These are phyloP conservation scores for Trachymyrmex septentrionalis DNA, from an alignment of 1,140 invertebrate genomes.

Conservation along the genomic window DNA sequence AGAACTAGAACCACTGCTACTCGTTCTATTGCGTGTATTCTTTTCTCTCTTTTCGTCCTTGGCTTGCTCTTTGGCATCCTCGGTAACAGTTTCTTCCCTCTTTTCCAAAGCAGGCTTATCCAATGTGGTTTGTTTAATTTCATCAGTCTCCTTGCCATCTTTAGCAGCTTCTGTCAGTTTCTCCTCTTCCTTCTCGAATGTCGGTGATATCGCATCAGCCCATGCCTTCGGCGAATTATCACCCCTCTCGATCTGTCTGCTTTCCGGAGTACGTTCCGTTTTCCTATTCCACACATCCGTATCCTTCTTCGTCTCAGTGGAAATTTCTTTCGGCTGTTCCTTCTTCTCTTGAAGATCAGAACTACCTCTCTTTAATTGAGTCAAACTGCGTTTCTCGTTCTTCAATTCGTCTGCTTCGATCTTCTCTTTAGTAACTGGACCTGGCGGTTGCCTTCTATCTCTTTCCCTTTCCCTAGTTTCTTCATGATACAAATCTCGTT, in stretches of 20 bases:
- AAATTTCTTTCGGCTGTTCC: slow-evolving; percentile 78
- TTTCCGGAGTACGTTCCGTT: slow-evolving; percentile 72
- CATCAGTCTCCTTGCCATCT: slow-evolving; percentile 77
- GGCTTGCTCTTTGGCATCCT: slow-evolving; percentile 79
- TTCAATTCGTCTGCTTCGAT: slow-evolving; percentile 88
- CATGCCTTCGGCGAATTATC: slow-evolving; percentile 84
- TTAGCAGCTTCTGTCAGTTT: slow-evolving; percentile 79
- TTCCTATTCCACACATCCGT: slow-evolving; percentile 81
- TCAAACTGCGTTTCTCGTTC: slow-evolving; percentile 87
- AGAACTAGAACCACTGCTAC: slow-evolving; percentile 77
- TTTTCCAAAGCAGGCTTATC: slow-evolving; percentile 83
- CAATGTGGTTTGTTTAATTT: slow-evolving; percentile 81
- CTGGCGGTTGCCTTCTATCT: slow-evolving; percentile 86
- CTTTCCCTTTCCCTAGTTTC: slow-evolving; percentile 77
- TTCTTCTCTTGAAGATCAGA: slow-evolving; percentile 80
- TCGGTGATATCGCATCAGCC: slow-evolving; percentile 86
- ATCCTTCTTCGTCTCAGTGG: slow-evolving; percentile 82
- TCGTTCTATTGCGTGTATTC: slow-evolving; percentile 80
- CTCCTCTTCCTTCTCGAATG: slow-evolving; percentile 85
- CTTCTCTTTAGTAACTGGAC: slow-evolving; percentile 89
- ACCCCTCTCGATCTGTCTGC: slow-evolving; percentile 57
- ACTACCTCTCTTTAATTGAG: slow-evolving; percentile 86
- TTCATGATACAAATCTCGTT: slow-evolving; percentile 82
- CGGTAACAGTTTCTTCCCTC: slow-evolving; percentile 78
- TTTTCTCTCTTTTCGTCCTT: slow-evolving; percentile 85